Conservation (phyloP, 1,140 invertebrate genomes). For the Drosophila nannoptera region DNA sequence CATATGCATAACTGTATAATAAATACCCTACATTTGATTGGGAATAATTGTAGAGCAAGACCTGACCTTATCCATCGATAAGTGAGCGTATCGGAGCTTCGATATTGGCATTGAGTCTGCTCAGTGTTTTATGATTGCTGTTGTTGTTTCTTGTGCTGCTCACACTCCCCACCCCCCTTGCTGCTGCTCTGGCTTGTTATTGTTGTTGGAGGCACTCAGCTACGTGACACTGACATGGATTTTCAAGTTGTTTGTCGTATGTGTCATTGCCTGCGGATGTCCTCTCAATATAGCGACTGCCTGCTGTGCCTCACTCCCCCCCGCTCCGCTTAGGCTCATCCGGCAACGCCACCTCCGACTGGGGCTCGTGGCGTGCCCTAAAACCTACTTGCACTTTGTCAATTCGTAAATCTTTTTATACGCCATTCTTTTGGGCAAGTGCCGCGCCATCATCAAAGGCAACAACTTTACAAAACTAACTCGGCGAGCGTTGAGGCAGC, state of each 20-base stretch:
- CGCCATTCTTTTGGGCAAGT: slow-evolving; percentile 48
- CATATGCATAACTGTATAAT: no score
- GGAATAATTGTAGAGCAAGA: no score
- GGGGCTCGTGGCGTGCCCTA: slow-evolving; percentile 32
- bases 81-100: slow-evolving; percentile 45
- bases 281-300: slow-evolving; percentile 51
- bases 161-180: no score
- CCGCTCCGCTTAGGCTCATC: slow-evolving; percentile 45
- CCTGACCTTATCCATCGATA: no score
- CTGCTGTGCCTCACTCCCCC: slow-evolving; percentile 30
- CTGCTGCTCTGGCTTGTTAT: slow-evolving; percentile 41
- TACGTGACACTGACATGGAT: slow-evolving; percentile 78
- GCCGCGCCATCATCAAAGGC: slow-evolving; percentile 65
- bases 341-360: neutral
- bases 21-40: no score
- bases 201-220: slow-evolving; percentile 58
- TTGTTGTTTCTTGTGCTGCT: slow-evolving; percentile 40
- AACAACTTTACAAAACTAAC: slow-evolving; percentile 64
- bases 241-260: slow-evolving; percentile 68
- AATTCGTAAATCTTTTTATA: slow-evolving; percentile 77
- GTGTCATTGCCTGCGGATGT: slow-evolving; percentile 57
- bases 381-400: slow-evolving; percentile 71
- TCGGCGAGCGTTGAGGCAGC: slow-evolving; percentile 51
- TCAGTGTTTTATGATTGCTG: slow-evolving; percentile 35
- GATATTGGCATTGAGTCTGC: slow-evolving; percentile 39